These are phyloP conservation scores for Machimus rusticus DNA, from an alignment of 2,888 invertebrate genomes.

Conservation along the genomic window DNA sequence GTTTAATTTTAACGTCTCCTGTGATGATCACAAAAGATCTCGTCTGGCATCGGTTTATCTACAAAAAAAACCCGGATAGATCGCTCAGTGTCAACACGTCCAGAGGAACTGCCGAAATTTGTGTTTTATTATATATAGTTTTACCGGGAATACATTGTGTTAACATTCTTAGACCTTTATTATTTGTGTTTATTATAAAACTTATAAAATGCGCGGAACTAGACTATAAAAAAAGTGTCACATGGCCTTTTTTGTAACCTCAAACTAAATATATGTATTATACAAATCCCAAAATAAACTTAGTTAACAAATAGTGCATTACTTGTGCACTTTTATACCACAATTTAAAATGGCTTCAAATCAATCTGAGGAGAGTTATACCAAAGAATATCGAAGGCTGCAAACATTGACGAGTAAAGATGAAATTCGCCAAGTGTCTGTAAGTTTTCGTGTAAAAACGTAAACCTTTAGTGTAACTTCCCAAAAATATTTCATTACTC, in stretches of 20 bases:
- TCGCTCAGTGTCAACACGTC: slow-evolving; percentile 4
- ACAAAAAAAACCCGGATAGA: neutral
- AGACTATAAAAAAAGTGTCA: neutral
- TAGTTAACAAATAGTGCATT: neutral
- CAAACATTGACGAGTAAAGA: slow-evolving; percentile 74
- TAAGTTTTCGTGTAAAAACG: slow-evolving; percentile 63
- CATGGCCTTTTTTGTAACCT: neutral
- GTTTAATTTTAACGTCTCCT: slow-evolving; percentile 46
- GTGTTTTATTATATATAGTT: neutral
- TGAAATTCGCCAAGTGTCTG: slow-evolving; percentile 73
- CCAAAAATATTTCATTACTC: neutral
- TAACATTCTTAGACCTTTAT: neutral
- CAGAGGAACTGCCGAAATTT: neutral
- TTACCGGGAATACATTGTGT: neutral
- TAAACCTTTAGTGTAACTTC: neutral
- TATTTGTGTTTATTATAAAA: neutral
- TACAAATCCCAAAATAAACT: neutral
- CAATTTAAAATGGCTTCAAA: neutral
- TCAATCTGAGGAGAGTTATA: slow-evolving; percentile 65
- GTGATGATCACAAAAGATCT: slow-evolving; percentile 43
- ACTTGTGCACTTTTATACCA: neutral
- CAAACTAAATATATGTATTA: neutral
- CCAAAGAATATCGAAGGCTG: slow-evolving; percentile 74
- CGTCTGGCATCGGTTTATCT: slow-evolving; percentile 4
- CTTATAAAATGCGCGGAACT: neutral